phyloP scores from a whole-genome alignment of 35 echinoderm and acorn worm genomes.

The Strongylocentrotus purpuratus region DNA sequence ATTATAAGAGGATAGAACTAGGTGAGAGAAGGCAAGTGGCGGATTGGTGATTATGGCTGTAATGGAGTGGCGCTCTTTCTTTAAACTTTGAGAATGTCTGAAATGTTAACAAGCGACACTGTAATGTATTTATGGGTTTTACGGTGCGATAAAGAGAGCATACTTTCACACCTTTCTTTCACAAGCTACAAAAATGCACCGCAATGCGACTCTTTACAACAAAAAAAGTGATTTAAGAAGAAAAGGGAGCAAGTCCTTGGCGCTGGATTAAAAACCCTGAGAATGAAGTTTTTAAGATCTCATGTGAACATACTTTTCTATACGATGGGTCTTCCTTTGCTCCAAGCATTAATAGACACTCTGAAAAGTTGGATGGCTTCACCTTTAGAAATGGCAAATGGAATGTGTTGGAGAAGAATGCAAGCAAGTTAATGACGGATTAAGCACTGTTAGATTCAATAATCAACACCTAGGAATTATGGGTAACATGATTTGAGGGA shows the following conservation, averaged over 20 bases:
- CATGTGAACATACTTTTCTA: not conserved
- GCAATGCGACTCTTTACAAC: not conserved
- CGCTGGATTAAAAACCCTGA: not conserved
- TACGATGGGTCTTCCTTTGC: not conserved
- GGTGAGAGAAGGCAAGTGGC: constrained; percentile 28
- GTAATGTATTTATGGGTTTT: not conserved
- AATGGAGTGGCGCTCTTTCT: not conserved
- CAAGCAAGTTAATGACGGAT: constrained; percentile 25
- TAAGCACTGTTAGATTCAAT: constrained; percentile 19
- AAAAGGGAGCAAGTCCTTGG: not conserved
- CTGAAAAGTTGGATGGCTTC: not conserved
- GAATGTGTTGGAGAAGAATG: constrained; percentile 21
- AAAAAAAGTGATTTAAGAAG: not conserved
- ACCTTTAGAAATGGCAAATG: not conserved
- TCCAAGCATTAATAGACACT: not conserved
- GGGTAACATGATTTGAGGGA: constrained; percentile 30
- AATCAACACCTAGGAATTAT: constrained; percentile 4
- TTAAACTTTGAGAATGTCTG: not conserved
- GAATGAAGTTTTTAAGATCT: not conserved
- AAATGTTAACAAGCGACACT: not conserved
- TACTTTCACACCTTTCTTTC: constrained; percentile 27
- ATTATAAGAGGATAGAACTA: not conserved
- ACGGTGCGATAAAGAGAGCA: not conserved
- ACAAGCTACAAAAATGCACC: not conserved
- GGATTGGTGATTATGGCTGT: constrained; percentile 15